A percentile compares a stretch with the other conserved stretches of the same genome.
Evolutionary conservation across 1,140 invertebrate genomes (phyloP).

Genomic region (Drosophila baimaii): DNA sequence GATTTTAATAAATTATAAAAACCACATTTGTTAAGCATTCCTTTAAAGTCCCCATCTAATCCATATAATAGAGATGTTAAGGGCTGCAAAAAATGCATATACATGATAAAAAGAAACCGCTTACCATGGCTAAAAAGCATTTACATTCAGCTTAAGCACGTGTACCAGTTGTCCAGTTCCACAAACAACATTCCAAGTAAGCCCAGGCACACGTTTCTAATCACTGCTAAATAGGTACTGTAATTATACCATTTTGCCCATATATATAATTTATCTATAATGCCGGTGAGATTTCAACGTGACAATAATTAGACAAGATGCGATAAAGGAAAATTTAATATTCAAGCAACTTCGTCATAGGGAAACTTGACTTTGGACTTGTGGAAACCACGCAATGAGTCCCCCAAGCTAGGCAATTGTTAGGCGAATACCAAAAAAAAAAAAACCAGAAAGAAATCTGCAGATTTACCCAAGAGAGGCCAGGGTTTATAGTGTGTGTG

Average conservation of each 20-base stretch:
- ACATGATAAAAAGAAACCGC: neutral
- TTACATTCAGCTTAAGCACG: neutral
- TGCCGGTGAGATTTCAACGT: neutral
- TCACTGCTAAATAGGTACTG: slow-evolving; percentile 2
- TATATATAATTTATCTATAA: slow-evolving; percentile 10
- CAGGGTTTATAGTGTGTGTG: neutral
- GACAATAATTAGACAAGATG: neutral
- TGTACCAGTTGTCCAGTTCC: neutral
- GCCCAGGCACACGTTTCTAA: neutral
- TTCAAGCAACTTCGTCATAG: slow-evolving; percentile 32
- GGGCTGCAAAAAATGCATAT: neutral
- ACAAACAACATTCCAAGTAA: neutral
- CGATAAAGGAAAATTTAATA: slow-evolving; percentile 21
- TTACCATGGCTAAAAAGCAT: neutral
- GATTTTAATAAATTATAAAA: slow-evolving; percentile 11
- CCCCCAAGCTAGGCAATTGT: neutral
- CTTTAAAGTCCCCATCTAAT: neutral
- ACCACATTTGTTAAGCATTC: neutral
- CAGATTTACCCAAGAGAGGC: slow-evolving; percentile 47
- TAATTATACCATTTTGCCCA: neutral
- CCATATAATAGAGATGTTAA: neutral
- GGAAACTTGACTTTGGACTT: slow-evolving; percentile 51
- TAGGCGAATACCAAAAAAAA: slow-evolving; percentile 23
- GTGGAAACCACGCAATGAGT: slow-evolving; percentile 48
- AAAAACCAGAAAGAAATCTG: slow-evolving; percentile 47